Evolutionary conservation across 2,113 vertebrate species (phyloP).

Genomic region (Nestor notabilis): DNA sequence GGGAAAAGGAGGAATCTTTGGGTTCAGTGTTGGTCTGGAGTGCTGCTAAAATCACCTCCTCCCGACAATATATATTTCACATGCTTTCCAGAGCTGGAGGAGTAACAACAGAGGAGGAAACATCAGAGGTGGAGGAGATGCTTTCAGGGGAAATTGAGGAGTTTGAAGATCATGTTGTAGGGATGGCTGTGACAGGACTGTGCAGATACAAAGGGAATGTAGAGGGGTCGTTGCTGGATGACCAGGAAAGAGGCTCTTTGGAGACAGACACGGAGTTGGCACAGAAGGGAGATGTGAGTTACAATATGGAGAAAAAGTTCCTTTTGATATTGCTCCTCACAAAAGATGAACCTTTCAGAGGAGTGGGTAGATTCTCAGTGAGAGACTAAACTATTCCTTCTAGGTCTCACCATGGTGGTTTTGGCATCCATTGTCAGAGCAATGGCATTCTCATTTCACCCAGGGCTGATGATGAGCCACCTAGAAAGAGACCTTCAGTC

Average conservation of each 20-base stretch:
- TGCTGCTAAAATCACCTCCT: background rate
- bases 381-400: background rate
- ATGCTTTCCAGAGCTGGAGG: background rate
- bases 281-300: background rate
- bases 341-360: background rate
- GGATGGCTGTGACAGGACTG: background rate
- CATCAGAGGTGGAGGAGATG: background rate
- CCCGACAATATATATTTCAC: accelerated
- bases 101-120: background rate
- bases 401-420: background rate
- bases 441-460: background rate
- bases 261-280: background rate
- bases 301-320: background rate
- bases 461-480: background rate
- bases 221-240: background rate
- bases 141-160: background rate
- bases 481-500: background rate
- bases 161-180: background rate
- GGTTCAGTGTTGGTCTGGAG: background rate
- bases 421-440: background rate
- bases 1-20: background rate
- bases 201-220: background rate
- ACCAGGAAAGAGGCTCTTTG: background rate
- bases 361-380: background rate
- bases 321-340: background rate